Evolutionary conservation across 2,888 invertebrate species (phyloP).

Genomic region (Euproctis similis): DNA sequence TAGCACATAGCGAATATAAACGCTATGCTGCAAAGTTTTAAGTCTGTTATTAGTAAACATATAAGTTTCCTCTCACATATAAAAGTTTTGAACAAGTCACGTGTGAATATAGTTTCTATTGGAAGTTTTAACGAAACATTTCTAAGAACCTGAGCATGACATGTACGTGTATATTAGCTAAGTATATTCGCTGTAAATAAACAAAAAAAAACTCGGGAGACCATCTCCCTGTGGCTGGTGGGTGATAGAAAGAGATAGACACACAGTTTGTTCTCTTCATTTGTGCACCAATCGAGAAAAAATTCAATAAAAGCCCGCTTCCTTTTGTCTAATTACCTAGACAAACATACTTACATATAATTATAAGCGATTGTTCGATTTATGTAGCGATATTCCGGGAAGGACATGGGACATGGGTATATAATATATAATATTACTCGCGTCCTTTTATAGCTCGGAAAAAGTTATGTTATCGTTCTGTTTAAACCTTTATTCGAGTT

Average conservation of each 20-base stretch:
- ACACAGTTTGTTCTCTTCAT: conserved; percentile 59
- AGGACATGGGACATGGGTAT: conserved; percentile 29
- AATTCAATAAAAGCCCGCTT: conserved; percentile 71
- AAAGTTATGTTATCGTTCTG: too few relatives aligned
- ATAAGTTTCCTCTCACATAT: conserved; percentile 15
- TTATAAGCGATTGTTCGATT: conserved; percentile 44
- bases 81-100: conserved; percentile 43
- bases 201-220: conserved; percentile 44
- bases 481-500: too few relatives aligned
- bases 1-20: conserved; percentile 33
- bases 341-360: conserved; percentile 50
- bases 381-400: conserved; percentile 35
- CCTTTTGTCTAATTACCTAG: conserved; percentile 70
- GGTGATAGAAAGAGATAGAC: conserved; percentile 56
- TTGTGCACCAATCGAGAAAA: conserved; percentile 70
- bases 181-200: conserved; percentile 29
- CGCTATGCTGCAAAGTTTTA: conserved; percentile 28
- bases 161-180: conserved; percentile 12
- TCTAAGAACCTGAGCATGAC: conserved; percentile 1
- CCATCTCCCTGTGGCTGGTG: conserved; percentile 34
- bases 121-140: conserved; percentile 27
- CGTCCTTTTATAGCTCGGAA: too few relatives aligned
- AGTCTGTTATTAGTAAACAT: conserved; percentile 26
- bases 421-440: too few relatives aligned
- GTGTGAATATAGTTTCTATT: conserved; percentile 29